Conservation (phyloP, 2,888 invertebrate genomes). For the Masnerella sp. region DNA sequence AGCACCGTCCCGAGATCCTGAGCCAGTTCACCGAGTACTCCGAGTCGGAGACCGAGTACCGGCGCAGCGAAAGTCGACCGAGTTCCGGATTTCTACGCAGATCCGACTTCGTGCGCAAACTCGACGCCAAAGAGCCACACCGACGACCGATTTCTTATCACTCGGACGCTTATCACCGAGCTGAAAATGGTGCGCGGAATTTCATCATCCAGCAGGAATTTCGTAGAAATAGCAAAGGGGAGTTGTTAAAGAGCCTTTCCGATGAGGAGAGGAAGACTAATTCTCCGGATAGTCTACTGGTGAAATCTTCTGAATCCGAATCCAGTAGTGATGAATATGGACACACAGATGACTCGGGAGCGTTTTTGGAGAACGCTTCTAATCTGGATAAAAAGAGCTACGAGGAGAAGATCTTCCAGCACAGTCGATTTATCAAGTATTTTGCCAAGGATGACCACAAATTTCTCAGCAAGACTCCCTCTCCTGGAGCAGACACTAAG, state of each 20-base stretch:
- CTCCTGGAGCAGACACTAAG: conserved; percentile 63
- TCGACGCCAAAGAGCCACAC: conserved; percentile 66
- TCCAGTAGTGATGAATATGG: conserved; percentile 78
- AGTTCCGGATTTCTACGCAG: conserved; percentile 68
- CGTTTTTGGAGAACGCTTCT: conserved; percentile 78
- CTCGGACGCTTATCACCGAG: conserved; percentile 41
- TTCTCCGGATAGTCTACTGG: conserved; percentile 76
- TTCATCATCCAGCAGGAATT: conserved; percentile 68
- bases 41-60: conserved; percentile 72
- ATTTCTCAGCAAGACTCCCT: conserved; percentile 58
- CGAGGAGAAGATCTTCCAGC: conserved; percentile 62
- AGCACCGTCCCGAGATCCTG: conserved; percentile 74
- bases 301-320: conserved; percentile 76
- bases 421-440: conserved; percentile 72
- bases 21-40: conserved; percentile 75
- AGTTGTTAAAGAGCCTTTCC: conserved; percentile 66
- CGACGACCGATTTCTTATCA: conserved; percentile 39
- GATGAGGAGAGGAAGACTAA: conserved; percentile 76
- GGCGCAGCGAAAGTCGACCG: conserved; percentile 55
- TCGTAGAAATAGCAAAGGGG: conserved; percentile 59
- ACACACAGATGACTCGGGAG: conserved; percentile 78
- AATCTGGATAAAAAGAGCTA: conserved; percentile 68
- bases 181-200: conserved; percentile 29
- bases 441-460: conserved; percentile 72
- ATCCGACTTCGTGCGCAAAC: conserved; percentile 71